Conservation (phyloP, 2,113 vertebrate species). For the Scortum barcoo region DNA sequence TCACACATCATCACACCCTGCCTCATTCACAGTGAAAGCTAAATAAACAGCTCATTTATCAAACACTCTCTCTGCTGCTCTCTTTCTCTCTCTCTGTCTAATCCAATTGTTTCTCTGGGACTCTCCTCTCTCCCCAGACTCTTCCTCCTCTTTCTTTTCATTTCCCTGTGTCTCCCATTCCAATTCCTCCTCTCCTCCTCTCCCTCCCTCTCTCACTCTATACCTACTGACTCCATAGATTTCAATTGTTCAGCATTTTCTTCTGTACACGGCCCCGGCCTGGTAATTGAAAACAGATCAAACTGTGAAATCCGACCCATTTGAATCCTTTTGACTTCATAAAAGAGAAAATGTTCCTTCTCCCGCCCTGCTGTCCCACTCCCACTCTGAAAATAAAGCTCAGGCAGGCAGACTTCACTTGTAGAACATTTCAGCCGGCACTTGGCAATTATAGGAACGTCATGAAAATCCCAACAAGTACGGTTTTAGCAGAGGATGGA, state of each 20-base stretch:
- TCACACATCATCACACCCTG: slow-evolving; percentile 59
- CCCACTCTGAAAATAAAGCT: slow-evolving; percentile 68
- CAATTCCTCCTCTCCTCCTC: slow-evolving; percentile 25
- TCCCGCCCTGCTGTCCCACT: slow-evolving; percentile 31
- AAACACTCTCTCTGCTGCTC: slow-evolving; percentile 38
- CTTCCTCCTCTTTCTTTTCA: slow-evolving; percentile 52
- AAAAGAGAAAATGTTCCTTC: slow-evolving; percentile 58
- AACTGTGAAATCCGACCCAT: slow-evolving; percentile 79
- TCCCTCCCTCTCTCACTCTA: slow-evolving; percentile 7
- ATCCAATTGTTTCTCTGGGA: slow-evolving; percentile 74
- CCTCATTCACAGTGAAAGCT: slow-evolving; percentile 65
- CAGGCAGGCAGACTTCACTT: slow-evolving; percentile 33
- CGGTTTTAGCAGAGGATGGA: slow-evolving; percentile 14
- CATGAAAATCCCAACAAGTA: slow-evolving; percentile 44
- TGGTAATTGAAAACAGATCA: slow-evolving; percentile 82
- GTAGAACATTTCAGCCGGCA: slow-evolving; percentile 47
- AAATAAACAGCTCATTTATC: slow-evolving; percentile 73
- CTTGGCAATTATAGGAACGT: slow-evolving; percentile 55
- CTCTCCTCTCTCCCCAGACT: slow-evolving; percentile 45
- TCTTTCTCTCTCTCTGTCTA: slow-evolving; percentile 53
- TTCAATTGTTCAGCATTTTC: slow-evolving; percentile 75
- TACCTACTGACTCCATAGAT: slow-evolving; percentile 62
- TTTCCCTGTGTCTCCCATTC: slow-evolving; percentile 56
- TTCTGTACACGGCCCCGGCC: slow-evolving; percentile 26
- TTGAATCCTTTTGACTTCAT: slow-evolving; percentile 68